Evolutionary conservation across 2,113 vertebrate genomes (phyloP).

Genomic region (Galbula dea): DNA sequence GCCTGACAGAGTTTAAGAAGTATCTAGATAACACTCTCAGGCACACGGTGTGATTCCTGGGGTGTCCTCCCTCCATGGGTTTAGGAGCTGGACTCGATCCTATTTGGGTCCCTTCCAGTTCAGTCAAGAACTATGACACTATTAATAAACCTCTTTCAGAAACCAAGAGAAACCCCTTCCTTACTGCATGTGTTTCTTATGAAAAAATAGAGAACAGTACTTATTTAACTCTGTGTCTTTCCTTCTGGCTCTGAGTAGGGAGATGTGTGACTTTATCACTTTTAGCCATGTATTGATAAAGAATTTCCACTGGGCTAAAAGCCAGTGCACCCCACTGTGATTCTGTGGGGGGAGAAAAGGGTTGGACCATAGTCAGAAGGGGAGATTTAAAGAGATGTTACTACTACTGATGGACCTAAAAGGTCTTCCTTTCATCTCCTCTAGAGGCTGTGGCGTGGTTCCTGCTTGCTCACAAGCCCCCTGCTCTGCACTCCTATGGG

Average conservation of each 20-base stretch:
- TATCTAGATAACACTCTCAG: too few species aligned
- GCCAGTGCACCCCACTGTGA: background rate
- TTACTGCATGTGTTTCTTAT: background rate
- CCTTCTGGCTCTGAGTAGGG: background rate
- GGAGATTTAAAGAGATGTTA: background rate
- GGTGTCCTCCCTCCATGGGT: too few species aligned
- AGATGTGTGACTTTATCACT: background rate
- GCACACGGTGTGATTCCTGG: too few species aligned
- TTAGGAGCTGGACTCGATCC: too few species aligned
- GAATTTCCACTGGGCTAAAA: background rate
- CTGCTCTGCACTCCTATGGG: too few species aligned
- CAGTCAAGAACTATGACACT: too few species aligned
- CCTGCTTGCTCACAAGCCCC: too few species aligned
- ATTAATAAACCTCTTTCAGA: background rate
- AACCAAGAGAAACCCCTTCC: background rate
- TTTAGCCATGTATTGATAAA: background rate
- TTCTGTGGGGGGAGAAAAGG: too few species aligned
- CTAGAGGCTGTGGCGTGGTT: too few species aligned
- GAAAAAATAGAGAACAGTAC: background rate
- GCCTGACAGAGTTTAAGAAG: too few species aligned
- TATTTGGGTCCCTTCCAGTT: too few species aligned
- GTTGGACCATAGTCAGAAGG: background rate
- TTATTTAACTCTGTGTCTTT: background rate
- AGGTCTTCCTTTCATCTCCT: background rate
- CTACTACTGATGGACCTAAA: background rate